A percentile compares a stretch with the other conserved stretches of the same genome.
Conservation (phyloP, 2,888 invertebrate genomes). For the Cataglyphis cursor region DNA sequence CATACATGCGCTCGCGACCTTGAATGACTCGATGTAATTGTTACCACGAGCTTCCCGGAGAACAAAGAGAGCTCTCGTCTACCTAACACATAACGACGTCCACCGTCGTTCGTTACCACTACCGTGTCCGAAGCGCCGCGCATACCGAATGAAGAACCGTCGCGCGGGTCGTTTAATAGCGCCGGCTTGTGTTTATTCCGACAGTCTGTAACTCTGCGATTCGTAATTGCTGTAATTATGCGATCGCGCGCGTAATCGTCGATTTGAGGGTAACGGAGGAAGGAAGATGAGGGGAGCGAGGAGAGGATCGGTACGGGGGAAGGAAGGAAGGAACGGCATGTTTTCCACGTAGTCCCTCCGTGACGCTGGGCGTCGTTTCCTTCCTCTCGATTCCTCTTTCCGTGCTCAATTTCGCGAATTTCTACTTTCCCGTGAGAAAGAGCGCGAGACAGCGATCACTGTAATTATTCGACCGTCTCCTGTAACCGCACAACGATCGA, state of each 20-base stretch:
- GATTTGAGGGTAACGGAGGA: constrained; percentile 30
- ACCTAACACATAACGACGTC: constrained; percentile 52
- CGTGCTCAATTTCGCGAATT: constrained; percentile 28
- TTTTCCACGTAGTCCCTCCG: not conserved
- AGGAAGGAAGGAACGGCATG: constrained; percentile 12
- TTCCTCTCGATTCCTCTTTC: constrained; percentile 37
- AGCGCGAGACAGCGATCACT: constrained; percentile 49
- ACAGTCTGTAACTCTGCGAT: constrained; percentile 81
- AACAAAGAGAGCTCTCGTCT: constrained; percentile 71
- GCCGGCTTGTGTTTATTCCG: constrained; percentile 80
- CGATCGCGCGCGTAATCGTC: constrained; percentile 66
- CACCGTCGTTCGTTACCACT: constrained; percentile 46
- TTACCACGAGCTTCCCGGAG: constrained; percentile 67
- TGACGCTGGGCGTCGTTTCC: constrained; percentile 22
- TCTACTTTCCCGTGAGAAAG: constrained; percentile 46
- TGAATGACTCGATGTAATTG: constrained; percentile 73
- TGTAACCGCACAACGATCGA: constrained; percentile 52
- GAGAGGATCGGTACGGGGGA: not conserved
- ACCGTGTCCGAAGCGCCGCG: constrained; percentile 27
- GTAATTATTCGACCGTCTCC: constrained; percentile 53
- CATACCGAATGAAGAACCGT: constrained; percentile 40
- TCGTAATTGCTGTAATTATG: constrained; percentile 81
- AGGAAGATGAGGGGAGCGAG: not conserved
- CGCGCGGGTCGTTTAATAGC: constrained; percentile 69
- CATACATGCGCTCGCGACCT: constrained; percentile 64